A percentile compares a stretch with the other conserved stretches of the same genome.
Evolutionary conservation across 2,797 vertebrate species (phyloP).

Genomic region (Okamejei kenojei): DNA sequence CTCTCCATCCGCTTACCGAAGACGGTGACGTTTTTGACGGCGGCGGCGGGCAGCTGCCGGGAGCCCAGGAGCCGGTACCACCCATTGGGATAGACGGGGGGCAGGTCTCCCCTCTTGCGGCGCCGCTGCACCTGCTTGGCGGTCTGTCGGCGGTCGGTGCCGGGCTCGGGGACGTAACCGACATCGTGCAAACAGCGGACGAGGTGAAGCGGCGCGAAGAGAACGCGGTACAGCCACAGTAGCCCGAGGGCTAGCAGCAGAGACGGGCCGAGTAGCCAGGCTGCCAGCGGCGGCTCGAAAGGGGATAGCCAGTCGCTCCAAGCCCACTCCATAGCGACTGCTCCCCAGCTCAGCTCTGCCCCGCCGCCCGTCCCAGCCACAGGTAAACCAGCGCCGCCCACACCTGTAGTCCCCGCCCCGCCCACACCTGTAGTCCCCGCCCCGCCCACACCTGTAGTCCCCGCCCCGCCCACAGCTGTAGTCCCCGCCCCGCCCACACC

Average conservation of each 20-base stretch:
- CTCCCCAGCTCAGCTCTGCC: not conserved
- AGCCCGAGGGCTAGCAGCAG: slow-evolving; percentile 47
- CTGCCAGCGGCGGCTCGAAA: not conserved
- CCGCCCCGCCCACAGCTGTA: slow-evolving; percentile 25
- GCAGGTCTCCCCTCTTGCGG: slow-evolving; percentile 61
- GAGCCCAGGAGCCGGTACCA: slow-evolving; percentile 72
- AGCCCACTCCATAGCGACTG: not conserved
- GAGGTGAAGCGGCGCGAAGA: slow-evolving; percentile 60
- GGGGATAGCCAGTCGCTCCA: not conserved
- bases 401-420: not conserved
- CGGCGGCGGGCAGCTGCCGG: slow-evolving; percentile 54
- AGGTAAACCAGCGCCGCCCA: too few relatives aligned
- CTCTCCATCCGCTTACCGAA: slow-evolving; percentile 57
- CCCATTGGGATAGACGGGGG: slow-evolving; percentile 73
- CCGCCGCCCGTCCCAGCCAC: accelerated
- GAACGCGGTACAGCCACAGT: slow-evolving; percentile 54
- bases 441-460: too few relatives aligned
- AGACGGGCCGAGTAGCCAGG: slow-evolving; percentile 40
- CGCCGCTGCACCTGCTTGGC: slow-evolving; percentile 62
- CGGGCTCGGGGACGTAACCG: slow-evolving; percentile 61
- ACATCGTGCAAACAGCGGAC: slow-evolving; percentile 59
- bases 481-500: slow-evolving; percentile 14
- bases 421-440: not conserved
- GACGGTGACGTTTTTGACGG: slow-evolving; percentile 56
- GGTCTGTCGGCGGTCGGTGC: slow-evolving; percentile 54